Evolutionary conservation across 2,113 vertebrate genomes (phyloP), one percentile per base, ranked within the genome.

Genomic region (Oncorhynchus tshawytscha): DNA sequence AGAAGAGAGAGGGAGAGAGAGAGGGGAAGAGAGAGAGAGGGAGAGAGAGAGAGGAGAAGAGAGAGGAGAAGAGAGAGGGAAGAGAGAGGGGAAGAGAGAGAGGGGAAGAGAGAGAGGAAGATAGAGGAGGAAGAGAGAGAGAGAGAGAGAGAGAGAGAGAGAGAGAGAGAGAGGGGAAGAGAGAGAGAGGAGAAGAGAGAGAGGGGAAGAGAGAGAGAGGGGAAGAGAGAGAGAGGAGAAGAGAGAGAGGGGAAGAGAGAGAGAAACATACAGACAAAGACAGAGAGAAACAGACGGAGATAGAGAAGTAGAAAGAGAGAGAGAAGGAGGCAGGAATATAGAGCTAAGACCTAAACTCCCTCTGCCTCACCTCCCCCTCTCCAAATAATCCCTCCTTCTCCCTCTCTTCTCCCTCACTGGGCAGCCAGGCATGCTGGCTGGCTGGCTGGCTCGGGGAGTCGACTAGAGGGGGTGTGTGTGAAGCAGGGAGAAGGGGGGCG

Each of bases 401-500:
- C 39, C 39, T 45, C 39, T 45, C 39, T 11, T 45, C 39, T 84
- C 60, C 57, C 31, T 57, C 65, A 78, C 64, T 62, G 76, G 3
- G 71, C 16, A 2, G 48, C 48, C 74, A 79, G n/a, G 71, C 34
- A 72, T 59, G 39, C 39, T 45, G 39, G 39, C 39, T 39, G 39
- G 39, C 39, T 39, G 34, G 34, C 34, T 39, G 45, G 31, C 64
- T 54, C 72, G 72, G 67, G 34, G 67, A 24, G n/a, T 62, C 16
- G 25, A 18, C 15, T 67, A 24, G 66, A 31, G 66, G 13, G 69
- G 24, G 45, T 29, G 69, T 71, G 69, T 59, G 70, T 57, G 20
- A 73, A 54, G 69, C 24, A 54, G 73, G 69, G 54, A 65, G 78
- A 84, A 76, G 84, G 82, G 75, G 78, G 71, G 73, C 77, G 34